Conservation (phyloP, 2,113 vertebrate genomes). For the Budorcas taxicolor region DNA sequence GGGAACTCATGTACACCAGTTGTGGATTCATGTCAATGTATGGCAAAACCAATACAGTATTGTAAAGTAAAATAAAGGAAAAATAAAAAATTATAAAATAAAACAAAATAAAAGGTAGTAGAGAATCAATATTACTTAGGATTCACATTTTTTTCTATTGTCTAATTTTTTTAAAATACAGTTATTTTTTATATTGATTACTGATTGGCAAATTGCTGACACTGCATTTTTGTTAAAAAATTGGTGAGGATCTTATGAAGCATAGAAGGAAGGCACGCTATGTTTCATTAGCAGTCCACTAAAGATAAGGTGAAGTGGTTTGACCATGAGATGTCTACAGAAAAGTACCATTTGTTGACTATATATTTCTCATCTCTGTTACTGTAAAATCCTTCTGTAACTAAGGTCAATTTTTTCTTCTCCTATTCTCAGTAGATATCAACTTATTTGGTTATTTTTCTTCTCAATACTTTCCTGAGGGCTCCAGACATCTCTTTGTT, state of each 20-base stretch:
- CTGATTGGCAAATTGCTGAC: neutral
- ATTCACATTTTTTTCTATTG: neutral
- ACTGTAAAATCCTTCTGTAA: neutral
- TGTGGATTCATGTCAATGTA: too few relatives aligned
- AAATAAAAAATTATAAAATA: too few relatives aligned
- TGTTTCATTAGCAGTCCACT: neutral
- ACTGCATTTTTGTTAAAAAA: neutral
- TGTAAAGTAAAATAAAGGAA: too few relatives aligned
- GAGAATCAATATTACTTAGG: neutral
- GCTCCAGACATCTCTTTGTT: neutral
- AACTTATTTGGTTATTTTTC: neutral
- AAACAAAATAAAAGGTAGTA: neutral
- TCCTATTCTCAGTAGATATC: neutral
- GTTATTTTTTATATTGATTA: neutral
- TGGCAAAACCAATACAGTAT: too few relatives aligned
- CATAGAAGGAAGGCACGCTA: neutral
- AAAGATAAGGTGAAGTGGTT: neutral
- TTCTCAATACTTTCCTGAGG: neutral
- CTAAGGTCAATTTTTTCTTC: too few relatives aligned
- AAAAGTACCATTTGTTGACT: neutral
- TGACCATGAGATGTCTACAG: neutral
- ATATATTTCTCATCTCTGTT: neutral
- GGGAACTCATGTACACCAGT: too few relatives aligned
- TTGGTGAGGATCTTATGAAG: neutral
- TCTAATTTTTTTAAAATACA: neutral